A percentile compares a stretch with the other conserved stretches of the same genome.
These are phyloP conservation scores for Silurus asotus DNA, from an alignment of 2,113 vertebrate genomes.

Conservation along the genomic window DNA sequence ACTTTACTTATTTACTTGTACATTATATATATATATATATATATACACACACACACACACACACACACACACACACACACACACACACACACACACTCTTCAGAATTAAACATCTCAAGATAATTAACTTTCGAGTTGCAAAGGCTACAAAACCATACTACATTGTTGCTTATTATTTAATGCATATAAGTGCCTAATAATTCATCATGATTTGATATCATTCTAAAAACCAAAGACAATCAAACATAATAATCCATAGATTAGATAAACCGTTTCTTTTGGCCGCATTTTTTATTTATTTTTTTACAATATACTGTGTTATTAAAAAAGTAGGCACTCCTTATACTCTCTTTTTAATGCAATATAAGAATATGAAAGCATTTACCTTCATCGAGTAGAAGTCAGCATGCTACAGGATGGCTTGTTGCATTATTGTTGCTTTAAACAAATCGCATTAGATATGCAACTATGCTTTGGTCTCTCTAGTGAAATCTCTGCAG, in stretches of 20 bases:
- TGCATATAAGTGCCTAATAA: background rate
- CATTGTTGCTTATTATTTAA: background rate
- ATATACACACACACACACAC: too few species aligned
- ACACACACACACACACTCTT: too few species aligned
- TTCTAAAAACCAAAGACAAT: background rate
- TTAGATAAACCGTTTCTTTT: background rate
- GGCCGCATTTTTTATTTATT: background rate
- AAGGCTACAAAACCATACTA: background rate
- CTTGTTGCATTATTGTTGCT: background rate
- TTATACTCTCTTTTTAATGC: background rate
- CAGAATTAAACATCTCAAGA: background rate
- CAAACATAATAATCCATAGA: background rate
- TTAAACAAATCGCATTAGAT: background rate
- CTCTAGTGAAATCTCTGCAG: background rate
- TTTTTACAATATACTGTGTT: background rate
- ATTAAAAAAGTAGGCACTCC: background rate
- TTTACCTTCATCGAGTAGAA: background rate
- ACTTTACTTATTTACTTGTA: too few species aligned
- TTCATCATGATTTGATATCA: background rate
- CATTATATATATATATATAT: too few species aligned
- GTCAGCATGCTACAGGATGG: background rate
- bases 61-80: too few species aligned
- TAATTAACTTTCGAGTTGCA: background rate
- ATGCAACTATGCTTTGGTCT: constrained; percentile 1
- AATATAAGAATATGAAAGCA: background rate